phyloP scores from a whole-genome alignment of 37 sponge, comb jelly and placozoan species.

The Cliona cf. orientalis region DNA sequence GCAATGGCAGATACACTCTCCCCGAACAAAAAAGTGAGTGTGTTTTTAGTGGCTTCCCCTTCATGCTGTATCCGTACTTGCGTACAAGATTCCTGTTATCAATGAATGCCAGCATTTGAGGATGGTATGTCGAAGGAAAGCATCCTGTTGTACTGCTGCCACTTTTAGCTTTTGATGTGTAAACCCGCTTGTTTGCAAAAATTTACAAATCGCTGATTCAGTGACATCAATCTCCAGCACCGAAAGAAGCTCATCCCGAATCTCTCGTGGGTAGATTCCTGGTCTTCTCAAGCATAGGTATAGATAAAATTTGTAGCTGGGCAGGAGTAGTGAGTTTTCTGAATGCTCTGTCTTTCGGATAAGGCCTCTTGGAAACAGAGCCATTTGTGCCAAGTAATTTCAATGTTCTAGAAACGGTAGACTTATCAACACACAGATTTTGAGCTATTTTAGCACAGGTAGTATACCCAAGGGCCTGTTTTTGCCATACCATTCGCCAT shows the following conservation, averaged over 20 bases:
- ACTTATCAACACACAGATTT: no score
- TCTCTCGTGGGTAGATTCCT: constrained; percentile 20
- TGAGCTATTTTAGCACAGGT: no score
- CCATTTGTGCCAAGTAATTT: constrained; percentile 12
- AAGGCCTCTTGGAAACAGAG: constrained; percentile 5
- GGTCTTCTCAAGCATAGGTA: constrained; percentile 23
- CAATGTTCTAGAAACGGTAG: constrained; percentile 16
- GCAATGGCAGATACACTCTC: no score
- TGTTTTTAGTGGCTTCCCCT: no score
- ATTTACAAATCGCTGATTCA: constrained; percentile 14
- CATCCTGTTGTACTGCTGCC: neutral
- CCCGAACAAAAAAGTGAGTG: no score
- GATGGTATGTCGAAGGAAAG: no score
- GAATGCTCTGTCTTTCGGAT: constrained; percentile 14
- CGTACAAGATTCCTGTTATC: no score
- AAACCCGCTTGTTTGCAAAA: constrained; percentile 12
- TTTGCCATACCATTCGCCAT: no score
- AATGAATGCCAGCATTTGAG: no score
- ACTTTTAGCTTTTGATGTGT: constrained; percentile 17
- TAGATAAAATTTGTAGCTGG: constrained; percentile 4
- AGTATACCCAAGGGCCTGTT: no score
- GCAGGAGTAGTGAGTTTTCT: constrained; percentile 22
- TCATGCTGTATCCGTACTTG: no score
- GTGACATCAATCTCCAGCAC: neutral
- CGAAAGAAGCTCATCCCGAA: constrained; percentile 1